A percentile compares a stretch with the other conserved stretches of the same genome.
phyloP scores from a whole-genome alignment of 2,797 vertebrate genomes.

The Erethizon dorsatum region DNA sequence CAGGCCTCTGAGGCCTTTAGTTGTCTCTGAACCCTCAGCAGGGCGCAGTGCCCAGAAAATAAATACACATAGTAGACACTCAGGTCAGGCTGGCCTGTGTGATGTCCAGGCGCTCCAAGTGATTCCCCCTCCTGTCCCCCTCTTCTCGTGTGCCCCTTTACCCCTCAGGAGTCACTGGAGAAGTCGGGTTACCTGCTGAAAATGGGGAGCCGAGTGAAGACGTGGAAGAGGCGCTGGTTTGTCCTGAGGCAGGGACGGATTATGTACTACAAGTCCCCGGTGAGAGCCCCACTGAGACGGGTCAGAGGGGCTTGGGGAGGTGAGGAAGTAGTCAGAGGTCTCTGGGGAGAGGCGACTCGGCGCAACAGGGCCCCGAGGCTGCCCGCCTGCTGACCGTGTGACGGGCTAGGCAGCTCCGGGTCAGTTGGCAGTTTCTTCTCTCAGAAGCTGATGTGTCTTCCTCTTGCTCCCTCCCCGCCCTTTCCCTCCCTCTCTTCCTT shows the following conservation, averaged over 20 bases:
- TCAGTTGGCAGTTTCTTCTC: background rate
- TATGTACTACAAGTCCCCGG: slow-evolving; percentile 97
- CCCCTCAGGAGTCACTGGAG: slow-evolving; percentile 94
- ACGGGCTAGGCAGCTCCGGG: background rate
- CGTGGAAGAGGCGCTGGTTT: slow-evolving; percentile 98
- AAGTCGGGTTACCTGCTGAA: slow-evolving; percentile 98
- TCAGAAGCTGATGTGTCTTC: background rate
- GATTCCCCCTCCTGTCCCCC: background rate
- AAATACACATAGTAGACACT: background rate
- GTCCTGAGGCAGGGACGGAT: slow-evolving; percentile 97
- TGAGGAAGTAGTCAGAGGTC: background rate
- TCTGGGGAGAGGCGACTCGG: background rate
- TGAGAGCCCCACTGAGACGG: slow-evolving; percentile 88
- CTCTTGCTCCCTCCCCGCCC: background rate
- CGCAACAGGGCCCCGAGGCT: background rate
- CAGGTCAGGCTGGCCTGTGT: background rate
- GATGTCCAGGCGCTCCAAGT: background rate
- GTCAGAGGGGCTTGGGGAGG: background rate
- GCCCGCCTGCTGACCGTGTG: background rate
- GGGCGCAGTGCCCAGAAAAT: background rate
- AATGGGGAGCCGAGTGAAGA: slow-evolving; percentile 96
- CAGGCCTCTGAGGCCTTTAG: background rate
- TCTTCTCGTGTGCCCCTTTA: background rate
- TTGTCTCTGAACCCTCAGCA: background rate
- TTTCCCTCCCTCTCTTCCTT: background rate